These are phyloP conservation scores for Sminthopsis crassicaudata DNA, from an alignment of 2,113 vertebrate genomes.

Conservation along the genomic window DNA sequence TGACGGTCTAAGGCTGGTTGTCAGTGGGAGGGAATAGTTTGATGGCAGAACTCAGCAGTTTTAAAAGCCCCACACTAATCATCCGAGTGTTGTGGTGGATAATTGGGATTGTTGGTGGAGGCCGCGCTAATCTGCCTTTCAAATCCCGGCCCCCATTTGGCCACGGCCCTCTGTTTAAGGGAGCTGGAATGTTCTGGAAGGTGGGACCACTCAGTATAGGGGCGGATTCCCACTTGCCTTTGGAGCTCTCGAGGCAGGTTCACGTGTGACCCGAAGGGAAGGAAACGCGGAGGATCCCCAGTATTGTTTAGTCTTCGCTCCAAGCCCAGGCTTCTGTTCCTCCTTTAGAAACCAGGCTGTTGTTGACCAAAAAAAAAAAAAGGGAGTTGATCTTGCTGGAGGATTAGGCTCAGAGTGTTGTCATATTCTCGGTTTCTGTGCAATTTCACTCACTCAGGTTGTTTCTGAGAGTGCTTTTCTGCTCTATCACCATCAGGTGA, in stretches of 20 bases:
- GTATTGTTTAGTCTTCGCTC: slow-evolving; percentile 45
- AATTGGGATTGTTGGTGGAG: slow-evolving; percentile 56
- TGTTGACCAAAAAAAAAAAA: slow-evolving; percentile 12
- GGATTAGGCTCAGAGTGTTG: slow-evolving; percentile 33
- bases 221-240: slow-evolving; percentile 48
- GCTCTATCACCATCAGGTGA: slow-evolving; percentile 27
- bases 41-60: slow-evolving; percentile 69
- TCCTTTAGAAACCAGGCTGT: slow-evolving; percentile 23
- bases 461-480: slow-evolving; percentile 17
- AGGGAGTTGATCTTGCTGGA: slow-evolving; percentile 38
- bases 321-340: slow-evolving; percentile 17
- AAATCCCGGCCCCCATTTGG: slow-evolving; percentile 47
- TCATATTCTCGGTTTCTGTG: accelerated
- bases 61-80: slow-evolving; percentile 31
- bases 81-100: slow-evolving; percentile 51
- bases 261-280: slow-evolving; percentile 40
- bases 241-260: slow-evolving; percentile 34
- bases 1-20: slow-evolving; percentile 62
- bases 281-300: not conserved
- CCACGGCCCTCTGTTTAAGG: slow-evolving; percentile 63
- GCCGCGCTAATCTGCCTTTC: slow-evolving; percentile 57
- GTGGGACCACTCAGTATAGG: slow-evolving; percentile 34
- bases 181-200: slow-evolving; percentile 45
- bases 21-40: slow-evolving; percentile 58
- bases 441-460: slow-evolving; percentile 55